Evolutionary conservation across 2,888 invertebrate genomes (phyloP).

Genomic region (Apodemia zela): DNA sequence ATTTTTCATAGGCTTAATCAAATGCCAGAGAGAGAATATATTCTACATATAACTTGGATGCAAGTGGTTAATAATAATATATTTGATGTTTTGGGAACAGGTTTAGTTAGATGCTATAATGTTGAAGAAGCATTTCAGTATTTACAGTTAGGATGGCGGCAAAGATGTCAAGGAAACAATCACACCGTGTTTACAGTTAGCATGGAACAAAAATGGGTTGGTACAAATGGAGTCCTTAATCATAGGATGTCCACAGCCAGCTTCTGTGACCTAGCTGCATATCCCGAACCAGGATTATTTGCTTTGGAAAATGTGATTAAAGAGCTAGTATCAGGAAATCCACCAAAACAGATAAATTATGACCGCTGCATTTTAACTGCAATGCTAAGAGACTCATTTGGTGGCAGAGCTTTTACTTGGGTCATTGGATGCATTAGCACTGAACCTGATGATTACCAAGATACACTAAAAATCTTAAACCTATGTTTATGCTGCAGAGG

Average conservation of each 20-base stretch:
- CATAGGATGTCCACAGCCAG: conserved; percentile 87
- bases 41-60: conserved; percentile 86
- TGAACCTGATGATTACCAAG: conserved; percentile 83
- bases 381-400: conserved; percentile 86
- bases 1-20: conserved; percentile 84
- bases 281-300: conserved; percentile 83
- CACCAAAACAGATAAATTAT: conserved; percentile 76
- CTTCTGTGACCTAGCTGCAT: conserved; percentile 84
- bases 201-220: conserved; percentile 87
- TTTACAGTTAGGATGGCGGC: conserved; percentile 84
- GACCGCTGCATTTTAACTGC: conserved; percentile 85
- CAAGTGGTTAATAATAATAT: conserved; percentile 85
- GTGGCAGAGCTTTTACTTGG: conserved; percentile 87
- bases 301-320: conserved; percentile 84
- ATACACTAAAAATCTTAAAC: conserved; percentile 85
- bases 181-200: conserved; percentile 87
- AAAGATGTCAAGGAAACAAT: conserved; percentile 76
- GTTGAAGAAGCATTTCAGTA: conserved; percentile 87
- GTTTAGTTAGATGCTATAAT: conserved; percentile 78
- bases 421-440: conserved; percentile 87
- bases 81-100: conserved; percentile 80
- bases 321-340: conserved; percentile 75
- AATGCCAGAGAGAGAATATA: conserved; percentile 83
- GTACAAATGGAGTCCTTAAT: conserved; percentile 83
- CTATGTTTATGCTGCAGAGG: conserved; percentile 84